Conservation (phyloP, 2,888 invertebrate species). For the Bombylius discolor region DNA sequence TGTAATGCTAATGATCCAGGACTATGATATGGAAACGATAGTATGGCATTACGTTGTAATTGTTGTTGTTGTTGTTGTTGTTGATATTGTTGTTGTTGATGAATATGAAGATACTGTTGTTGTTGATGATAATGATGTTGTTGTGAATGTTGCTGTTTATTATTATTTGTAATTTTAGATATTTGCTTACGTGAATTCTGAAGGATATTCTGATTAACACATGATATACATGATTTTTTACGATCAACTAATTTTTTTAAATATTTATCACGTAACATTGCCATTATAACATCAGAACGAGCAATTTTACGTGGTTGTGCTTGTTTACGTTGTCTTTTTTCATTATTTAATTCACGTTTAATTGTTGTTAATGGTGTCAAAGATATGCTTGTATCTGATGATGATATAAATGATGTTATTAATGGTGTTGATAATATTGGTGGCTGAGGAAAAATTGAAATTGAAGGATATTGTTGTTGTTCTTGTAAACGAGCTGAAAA, state of each 20-base stretch:
- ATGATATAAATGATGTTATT: not conserved
- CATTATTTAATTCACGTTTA: not conserved
- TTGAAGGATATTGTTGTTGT: not conserved
- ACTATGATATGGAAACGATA: conserved; percentile 36
- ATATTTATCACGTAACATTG: conserved; percentile 35
- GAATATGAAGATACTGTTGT: too few species aligned
- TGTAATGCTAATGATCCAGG: conserved; percentile 39
- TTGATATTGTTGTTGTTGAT: not conserved
- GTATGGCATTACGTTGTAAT: not conserved
- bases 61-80: not conserved
- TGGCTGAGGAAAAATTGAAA: conserved; percentile 15
- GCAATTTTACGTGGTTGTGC: conserved; percentile 36
- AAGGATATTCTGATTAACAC: conserved; percentile 14
- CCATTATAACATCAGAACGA: conserved; percentile 27
- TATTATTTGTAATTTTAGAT: not conserved
- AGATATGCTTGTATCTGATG: not conserved
- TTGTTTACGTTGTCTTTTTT: conserved; percentile 34
- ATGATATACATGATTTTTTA: conserved; percentile 29
- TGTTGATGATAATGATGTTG: too few species aligned
- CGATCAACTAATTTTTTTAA: conserved; percentile 31
- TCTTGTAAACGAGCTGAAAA: not conserved
- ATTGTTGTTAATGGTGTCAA: conserved; percentile 4
- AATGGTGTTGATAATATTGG: conserved; percentile 23
- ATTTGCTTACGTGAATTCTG: too few species aligned
- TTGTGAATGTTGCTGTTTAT: not conserved